phyloP scores from a whole-genome alignment of 2,797 vertebrate genomes.

The Macropodus opercularis region DNA sequence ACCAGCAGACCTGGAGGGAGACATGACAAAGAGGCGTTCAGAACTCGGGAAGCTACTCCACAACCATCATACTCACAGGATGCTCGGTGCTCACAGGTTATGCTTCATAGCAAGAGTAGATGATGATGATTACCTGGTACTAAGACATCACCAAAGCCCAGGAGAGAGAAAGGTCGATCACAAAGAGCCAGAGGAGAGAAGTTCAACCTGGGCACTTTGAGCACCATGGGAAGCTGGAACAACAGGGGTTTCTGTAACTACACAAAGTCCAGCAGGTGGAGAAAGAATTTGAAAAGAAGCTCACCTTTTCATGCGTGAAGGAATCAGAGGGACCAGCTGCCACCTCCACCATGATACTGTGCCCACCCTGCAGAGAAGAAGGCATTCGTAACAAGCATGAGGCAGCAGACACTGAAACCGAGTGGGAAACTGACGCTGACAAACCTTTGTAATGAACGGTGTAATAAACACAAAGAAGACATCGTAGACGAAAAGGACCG shows the following conservation, averaged over 20 bases:
- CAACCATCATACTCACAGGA: neutral
- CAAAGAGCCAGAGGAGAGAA: conserved; percentile 90
- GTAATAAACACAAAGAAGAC: conserved; percentile 98
- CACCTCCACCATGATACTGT: conserved; percentile 98
- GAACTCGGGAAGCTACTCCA: neutral
- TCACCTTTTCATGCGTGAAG: conserved; percentile 92
- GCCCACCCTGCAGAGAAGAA: conserved; percentile 83
- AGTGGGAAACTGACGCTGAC: conserved; percentile 9
- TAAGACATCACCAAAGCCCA: conserved; percentile 96
- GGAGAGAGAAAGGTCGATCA: conserved; percentile 93
- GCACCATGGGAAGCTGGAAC: conserved; percentile 86
- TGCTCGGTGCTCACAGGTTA: too few species aligned
- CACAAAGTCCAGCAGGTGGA: neutral
- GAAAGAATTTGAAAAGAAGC: conserved; percentile 12
- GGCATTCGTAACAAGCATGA: neutral
- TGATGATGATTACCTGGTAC: conserved; percentile 88
- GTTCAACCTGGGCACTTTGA: conserved; percentile 95
- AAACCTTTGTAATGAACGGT: conserved; percentile 92
- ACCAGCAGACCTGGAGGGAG: conserved; percentile 88
- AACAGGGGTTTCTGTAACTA: neutral
- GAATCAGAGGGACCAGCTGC: conserved; percentile 93
- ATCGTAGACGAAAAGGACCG: conserved; percentile 93
- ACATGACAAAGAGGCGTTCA: conserved; percentile 1
- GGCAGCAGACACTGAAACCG: neutral
- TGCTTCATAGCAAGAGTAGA: too few species aligned